Conservation (phyloP, 2,888 invertebrate species). For the Chrysina gloriosa region DNA sequence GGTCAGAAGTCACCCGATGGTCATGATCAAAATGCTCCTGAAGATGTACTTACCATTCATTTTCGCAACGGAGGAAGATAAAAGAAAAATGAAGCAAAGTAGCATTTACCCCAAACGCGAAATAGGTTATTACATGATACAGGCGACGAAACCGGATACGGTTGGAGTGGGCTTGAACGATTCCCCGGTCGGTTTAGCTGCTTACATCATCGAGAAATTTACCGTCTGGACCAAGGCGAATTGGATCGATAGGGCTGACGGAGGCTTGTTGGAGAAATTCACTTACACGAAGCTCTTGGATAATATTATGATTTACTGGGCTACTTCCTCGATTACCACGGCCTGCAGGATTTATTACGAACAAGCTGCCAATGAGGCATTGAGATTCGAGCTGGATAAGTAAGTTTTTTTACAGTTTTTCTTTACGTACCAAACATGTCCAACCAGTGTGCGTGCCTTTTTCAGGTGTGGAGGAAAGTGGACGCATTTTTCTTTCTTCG, state of each 20-base stretch:
- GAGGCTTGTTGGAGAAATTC: slow-evolving; percentile 75
- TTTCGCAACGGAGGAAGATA: slow-evolving; percentile 65
- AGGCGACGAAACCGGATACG: slow-evolving; percentile 91
- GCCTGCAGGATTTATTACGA: slow-evolving; percentile 82
- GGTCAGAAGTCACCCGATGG: slow-evolving; percentile 43
- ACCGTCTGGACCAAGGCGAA: slow-evolving; percentile 74
- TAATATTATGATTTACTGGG: slow-evolving; percentile 86
- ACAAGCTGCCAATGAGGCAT: slow-evolving; percentile 57
- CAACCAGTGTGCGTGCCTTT: neutral
- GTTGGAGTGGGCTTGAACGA: slow-evolving; percentile 75
- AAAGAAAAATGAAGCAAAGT: slow-evolving; percentile 59
- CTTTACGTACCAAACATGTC: no score
- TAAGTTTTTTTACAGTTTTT: slow-evolving; percentile 35
- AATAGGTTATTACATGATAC: slow-evolving; percentile 78
- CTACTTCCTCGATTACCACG: slow-evolving; percentile 76
- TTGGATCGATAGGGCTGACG: slow-evolving; percentile 68
- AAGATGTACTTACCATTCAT: slow-evolving; percentile 46
- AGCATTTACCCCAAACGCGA: slow-evolving; percentile 57
- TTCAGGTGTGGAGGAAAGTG: neutral
- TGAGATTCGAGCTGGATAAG: slow-evolving; percentile 45
- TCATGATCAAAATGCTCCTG: slow-evolving; percentile 43
- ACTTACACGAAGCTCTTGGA: slow-evolving; percentile 79
- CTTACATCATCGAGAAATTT: slow-evolving; percentile 89
- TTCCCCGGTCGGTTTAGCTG: slow-evolving; percentile 84
- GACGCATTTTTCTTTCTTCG: no score